Conservation (phyloP, 2,888 invertebrate genomes). For the Ypsolopha sequella region DNA sequence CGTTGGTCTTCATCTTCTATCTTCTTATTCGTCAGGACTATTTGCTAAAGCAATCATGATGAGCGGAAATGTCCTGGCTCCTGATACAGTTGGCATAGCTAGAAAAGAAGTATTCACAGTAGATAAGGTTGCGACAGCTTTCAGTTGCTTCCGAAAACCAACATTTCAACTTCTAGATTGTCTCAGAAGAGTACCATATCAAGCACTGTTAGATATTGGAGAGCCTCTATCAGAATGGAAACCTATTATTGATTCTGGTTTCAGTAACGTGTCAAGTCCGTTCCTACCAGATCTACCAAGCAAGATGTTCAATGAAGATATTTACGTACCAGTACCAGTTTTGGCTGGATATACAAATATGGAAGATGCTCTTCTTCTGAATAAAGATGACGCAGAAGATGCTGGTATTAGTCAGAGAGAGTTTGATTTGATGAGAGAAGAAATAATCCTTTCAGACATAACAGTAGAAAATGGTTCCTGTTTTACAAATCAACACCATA, state of each 20-base stretch:
- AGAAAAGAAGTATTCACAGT: conserved; percentile 73
- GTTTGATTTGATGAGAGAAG: conserved; percentile 74
- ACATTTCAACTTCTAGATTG: conserved; percentile 78
- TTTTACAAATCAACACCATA: conserved; percentile 74
- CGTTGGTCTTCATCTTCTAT: conserved; percentile 81
- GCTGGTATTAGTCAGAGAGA: conserved; percentile 71
- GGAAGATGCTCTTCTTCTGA: conserved; percentile 80
- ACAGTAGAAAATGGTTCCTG: conserved; percentile 68
- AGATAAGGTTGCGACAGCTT: conserved; percentile 74
- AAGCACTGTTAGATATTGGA: conserved; percentile 72
- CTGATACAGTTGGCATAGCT: conserved; percentile 73
- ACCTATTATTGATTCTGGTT: conserved; percentile 80
- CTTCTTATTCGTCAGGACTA: conserved; percentile 74
- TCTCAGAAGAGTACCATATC: conserved; percentile 72
- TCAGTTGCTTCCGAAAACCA: conserved; percentile 77
- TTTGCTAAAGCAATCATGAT: conserved; percentile 84
- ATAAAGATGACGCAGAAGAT: conserved; percentile 69
- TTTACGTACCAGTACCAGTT: conserved; percentile 77
- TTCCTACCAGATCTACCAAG: conserved; percentile 79
- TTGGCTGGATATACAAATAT: conserved; percentile 85
- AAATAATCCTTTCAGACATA: conserved; percentile 73
- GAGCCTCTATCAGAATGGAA: conserved; percentile 77
- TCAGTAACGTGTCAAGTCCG: conserved; percentile 74
- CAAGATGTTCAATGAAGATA: conserved; percentile 71
- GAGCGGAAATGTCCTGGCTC: conserved; percentile 81